Evolutionary conservation across 2,797 vertebrate species (phyloP).

Genomic region (Zalophus californianus): DNA sequence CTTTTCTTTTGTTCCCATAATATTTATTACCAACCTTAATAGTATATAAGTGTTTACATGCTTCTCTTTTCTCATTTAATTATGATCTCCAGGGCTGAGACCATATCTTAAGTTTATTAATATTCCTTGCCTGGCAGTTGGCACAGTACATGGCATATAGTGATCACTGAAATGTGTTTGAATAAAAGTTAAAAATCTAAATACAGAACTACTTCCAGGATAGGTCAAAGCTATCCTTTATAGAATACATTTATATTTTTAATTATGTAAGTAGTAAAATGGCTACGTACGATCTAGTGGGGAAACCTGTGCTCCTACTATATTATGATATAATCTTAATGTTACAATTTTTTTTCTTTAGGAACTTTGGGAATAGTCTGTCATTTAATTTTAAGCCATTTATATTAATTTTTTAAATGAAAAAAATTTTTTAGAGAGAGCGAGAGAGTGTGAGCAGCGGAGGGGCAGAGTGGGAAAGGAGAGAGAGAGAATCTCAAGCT

Average conservation of each 20-base stretch:
- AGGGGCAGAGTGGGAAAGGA: neutral
- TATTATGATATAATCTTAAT: neutral
- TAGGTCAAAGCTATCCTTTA: neutral
- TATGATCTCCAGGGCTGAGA: neutral
- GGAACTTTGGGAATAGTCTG: neutral
- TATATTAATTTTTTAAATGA: neutral
- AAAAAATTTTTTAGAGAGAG: neutral
- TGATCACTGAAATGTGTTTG: neutral
- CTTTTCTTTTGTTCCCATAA: neutral
- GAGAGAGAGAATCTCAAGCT: neutral
- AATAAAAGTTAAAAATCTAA: conserved; percentile 13
- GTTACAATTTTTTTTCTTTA: neutral
- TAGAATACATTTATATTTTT: neutral
- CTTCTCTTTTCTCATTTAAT: neutral
- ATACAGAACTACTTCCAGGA: neutral
- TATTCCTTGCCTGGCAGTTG: neutral
- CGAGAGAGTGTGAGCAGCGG: neutral
- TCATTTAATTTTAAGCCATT: conserved; percentile 7
- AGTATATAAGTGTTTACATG: neutral
- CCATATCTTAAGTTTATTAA: neutral
- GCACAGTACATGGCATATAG: neutral
- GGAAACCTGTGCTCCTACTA: neutral
- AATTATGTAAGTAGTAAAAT: neutral
- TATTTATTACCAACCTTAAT: neutral
- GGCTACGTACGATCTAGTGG: neutral